phyloP scores from a whole-genome alignment of 2,797 vertebrate species.

The Danio tinwini region DNA sequence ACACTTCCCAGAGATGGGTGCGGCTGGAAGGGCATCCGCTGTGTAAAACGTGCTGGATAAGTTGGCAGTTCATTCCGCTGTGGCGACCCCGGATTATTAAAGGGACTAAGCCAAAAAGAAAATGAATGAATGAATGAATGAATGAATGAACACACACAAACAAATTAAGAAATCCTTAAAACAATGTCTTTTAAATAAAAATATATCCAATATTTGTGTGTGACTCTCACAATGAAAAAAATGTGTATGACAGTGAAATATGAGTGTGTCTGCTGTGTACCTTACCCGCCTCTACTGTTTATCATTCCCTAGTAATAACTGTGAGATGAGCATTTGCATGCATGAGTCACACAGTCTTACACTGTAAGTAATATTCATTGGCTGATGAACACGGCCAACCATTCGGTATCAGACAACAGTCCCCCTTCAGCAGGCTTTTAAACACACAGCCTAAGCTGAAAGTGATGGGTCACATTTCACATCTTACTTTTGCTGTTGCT shows the following conservation, averaged over 20 bases:
- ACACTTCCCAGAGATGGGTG: no score
- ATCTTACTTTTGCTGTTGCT: constrained; percentile 1
- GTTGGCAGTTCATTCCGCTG: no score
- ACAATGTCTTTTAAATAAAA: no score
- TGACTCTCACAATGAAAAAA: no score
- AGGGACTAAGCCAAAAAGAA: no score
- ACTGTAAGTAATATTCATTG: constrained; percentile 3
- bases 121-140: no score
- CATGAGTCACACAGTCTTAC: not conserved
- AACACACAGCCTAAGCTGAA: not conserved
- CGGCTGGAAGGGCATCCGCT: no score
- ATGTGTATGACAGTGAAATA: not conserved
- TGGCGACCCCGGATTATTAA: no score
- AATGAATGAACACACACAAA: no score
- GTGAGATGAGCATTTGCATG: not conserved
- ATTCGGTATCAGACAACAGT: not conserved
- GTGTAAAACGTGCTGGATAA: no score
- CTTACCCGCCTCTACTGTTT: not conserved
- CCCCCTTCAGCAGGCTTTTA: not conserved
- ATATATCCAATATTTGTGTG: no score
- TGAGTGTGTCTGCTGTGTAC: not conserved
- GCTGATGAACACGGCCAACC: not conserved
- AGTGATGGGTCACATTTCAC: constrained; percentile 1
- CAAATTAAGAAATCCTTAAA: no score
- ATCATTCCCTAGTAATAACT: constrained; percentile 9